These are phyloP conservation scores for Folsomia candida DNA, from an alignment of 2,888 invertebrate species.

Conservation along the genomic window DNA sequence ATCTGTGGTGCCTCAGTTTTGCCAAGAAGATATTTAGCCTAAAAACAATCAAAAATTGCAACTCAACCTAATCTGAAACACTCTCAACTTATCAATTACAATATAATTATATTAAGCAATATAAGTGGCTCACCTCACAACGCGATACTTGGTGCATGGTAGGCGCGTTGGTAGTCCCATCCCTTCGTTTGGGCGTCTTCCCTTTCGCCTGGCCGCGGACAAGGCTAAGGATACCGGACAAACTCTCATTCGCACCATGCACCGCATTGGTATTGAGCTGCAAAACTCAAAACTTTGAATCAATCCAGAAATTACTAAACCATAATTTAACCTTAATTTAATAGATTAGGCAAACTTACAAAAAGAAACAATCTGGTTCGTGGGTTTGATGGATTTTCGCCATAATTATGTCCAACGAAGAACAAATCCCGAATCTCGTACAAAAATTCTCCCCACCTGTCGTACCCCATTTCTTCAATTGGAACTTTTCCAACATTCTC, in stretches of 20 bases:
- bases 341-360: not conserved
- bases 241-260: not conserved
- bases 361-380: not conserved
- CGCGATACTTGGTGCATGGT: not conserved
- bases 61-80: not conserved
- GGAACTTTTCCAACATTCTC: not conserved
- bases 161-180: not conserved
- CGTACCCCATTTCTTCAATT: not conserved
- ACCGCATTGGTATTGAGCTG: not conserved
- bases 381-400: not conserved
- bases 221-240: not conserved
- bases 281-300: not conserved
- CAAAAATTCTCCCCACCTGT: constrained; percentile 1
- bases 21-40: not conserved
- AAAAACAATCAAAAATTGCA: not conserved
- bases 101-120: too few species aligned
- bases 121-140: not conserved
- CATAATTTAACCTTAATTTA: not conserved
- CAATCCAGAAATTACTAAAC: not conserved
- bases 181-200: not conserved
- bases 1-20: not conserved
- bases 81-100: too few species aligned
- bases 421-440: not conserved
- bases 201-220: constrained; percentile 1
- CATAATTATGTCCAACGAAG: not conserved